Percentiles rank a stretch among this genome's conserved stretches.
Evolutionary conservation across 2,888 invertebrate genomes (phyloP).

Genomic region (Dryococelus australis): DNA sequence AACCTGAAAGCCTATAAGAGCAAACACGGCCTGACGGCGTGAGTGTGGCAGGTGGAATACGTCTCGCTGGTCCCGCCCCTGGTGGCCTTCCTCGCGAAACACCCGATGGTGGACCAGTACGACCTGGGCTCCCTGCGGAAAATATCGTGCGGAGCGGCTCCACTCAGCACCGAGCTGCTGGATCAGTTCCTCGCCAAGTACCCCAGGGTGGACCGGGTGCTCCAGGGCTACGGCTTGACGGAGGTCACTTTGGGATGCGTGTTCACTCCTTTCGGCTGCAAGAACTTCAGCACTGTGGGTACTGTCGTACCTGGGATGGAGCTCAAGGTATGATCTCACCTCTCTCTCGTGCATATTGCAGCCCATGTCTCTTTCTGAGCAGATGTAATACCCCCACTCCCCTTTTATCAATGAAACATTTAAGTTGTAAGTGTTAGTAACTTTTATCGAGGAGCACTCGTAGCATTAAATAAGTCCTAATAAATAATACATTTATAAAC

Average conservation of each 20-base stretch:
- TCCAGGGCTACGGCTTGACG: conserved; percentile 55
- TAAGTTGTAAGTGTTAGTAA: too few species aligned
- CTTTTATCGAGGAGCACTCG: too few species aligned
- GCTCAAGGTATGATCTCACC: conserved; percentile 33
- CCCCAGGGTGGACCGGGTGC: not conserved
- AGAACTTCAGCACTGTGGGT: conserved; percentile 38
- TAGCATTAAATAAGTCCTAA: too few species aligned
- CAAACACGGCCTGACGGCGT: not conserved
- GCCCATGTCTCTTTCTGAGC: too few species aligned
- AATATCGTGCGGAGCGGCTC: conserved; percentile 82
- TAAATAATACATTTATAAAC: too few species aligned
- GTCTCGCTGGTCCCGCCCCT: conserved; percentile 83
- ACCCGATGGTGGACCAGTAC: conserved; percentile 77
- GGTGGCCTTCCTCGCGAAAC: conserved; percentile 82
- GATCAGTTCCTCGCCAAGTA: not conserved
- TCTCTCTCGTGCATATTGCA: too few species aligned
- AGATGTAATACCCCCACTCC: too few species aligned
- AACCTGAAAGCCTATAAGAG: too few species aligned
- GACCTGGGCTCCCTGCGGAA: conserved; percentile 75
- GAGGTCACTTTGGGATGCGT: conserved; percentile 48
- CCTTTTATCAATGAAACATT: too few species aligned
- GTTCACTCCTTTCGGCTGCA: conserved; percentile 22
- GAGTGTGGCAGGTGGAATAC: conserved; percentile 61
- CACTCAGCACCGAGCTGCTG: conserved; percentile 74
- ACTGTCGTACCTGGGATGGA: conserved; percentile 35